Evolutionary conservation across 2,797 vertebrate genomes (phyloP), one percentile per base, ranked within the genome.

Genomic region (Podarcis siculus): DNA sequence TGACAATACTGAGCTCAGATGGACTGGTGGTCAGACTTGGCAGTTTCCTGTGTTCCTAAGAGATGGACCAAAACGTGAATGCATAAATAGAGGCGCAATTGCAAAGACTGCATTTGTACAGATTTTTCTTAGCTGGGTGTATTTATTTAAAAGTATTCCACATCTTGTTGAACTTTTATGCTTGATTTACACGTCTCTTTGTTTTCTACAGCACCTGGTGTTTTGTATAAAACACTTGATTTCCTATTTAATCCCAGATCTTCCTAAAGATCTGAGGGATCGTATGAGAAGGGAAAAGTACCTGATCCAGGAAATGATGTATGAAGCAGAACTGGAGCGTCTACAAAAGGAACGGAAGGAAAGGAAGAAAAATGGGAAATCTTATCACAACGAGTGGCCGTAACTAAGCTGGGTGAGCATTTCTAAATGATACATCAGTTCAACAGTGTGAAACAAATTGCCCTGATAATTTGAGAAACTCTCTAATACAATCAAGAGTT

Each of bases 231-330:
- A 98, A 92, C 97, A 97, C 95, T 94, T 98, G 95, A 98, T 98
- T 94, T 97, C 97, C 82, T 98, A 98, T 94, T 96, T 98, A 96
- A 98, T 98, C 95, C 97, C 97, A 89, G 97, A 98, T 94, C 97
- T 98, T 91, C 97, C 97, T 6, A 98, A 98, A 96, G 97, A 98
- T 94, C 95, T 98, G 81, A 96, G 97, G 89, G 97, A 98, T 92
- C 95, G 97, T 39, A 98, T 98, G 97, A 96, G 97, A 85, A 97
- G 97, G 91, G 97, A 98, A 91, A 98, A 98, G 91, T 98, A 98
- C 83, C 93, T 98, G 66, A 98, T 98, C 93, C 97, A 98, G 95
- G 97, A 98, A 95, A 98, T 98, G 97, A 98, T 98, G 97, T 98
- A 98, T 45, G 97, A 98, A 94, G 97, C 97, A 2, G 97, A 98